Conservation (phyloP, 2,113 vertebrate genomes). For the Motacilla alba region DNA sequence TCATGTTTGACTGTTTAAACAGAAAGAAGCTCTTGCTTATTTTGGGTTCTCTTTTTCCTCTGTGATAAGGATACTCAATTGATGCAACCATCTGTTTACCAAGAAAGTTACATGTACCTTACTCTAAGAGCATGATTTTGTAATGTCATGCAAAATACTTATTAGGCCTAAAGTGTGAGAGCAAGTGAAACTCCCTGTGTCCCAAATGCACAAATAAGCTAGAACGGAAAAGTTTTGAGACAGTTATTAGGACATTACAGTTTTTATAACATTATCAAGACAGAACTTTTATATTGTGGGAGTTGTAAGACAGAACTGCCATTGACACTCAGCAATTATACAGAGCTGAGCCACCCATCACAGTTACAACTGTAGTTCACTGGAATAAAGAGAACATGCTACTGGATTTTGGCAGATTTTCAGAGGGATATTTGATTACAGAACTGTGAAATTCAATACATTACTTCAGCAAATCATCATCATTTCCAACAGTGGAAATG, state of each 20-base stretch:
- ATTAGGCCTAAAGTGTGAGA: not conserved
- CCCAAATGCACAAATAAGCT: not conserved
- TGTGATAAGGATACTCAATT: not conserved
- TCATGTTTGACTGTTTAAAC: not conserved
- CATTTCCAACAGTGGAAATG: not conserved
- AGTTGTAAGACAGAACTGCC: not conserved
- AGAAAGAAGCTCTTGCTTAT: not conserved
- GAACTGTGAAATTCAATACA: not conserved
- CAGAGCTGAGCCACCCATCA: not conserved
- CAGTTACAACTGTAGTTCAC: not conserved
- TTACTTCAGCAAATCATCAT: not conserved
- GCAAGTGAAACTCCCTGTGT: not conserved
- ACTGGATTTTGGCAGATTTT: not conserved
- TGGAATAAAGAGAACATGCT: not conserved
- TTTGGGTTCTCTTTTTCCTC: not conserved
- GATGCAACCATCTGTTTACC: not conserved
- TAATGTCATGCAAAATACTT: not conserved
- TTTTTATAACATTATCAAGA: not conserved
- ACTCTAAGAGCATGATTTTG: not conserved
- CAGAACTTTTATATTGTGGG: not conserved
- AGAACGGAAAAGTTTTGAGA: not conserved
- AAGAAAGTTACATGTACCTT: not conserved
- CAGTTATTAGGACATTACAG: not conserved
- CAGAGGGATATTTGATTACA: not conserved
- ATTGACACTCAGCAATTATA: not conserved